Base-by-base conservation (phyloP, 2,797 vertebrate species). In the Hybognathus amarus region DNA sequence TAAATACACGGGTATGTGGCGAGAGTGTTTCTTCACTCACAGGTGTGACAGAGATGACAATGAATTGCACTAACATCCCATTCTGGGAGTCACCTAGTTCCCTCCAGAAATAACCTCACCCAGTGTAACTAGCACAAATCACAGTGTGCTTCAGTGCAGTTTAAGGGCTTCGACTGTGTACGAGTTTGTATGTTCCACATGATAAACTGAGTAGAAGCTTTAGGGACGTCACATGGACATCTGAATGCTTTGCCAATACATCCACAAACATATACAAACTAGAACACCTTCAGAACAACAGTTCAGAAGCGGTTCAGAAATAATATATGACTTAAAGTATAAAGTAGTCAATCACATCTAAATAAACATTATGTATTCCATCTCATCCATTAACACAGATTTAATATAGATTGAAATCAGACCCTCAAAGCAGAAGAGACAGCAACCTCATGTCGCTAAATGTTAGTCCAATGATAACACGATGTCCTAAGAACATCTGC, bases 81-180 rank as follows among this genome's bases (percentile, higher is more conserved):
- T 71, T 38, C 40, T 24, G 24, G 36, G 42, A 73, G n/a, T 85
- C 82, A 77, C 59, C 42, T 83, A 64, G 80, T 59, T 33, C 56
- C 80, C 13, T 83, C 84, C 82, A 78, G 77, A 87, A 86, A 86
- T 86, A 85, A 77, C 85, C 81, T 83, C 61, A 75, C 20, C 76
- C 45, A 42, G 85, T 33, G 33, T 85, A 92, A 91, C 77, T 89
- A 87, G 89, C 88, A 90, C 91, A 91, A 87, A 92, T 92, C 91
- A 89, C 92, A 92, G 91, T 89, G 61, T 87, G 91, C 78, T 74
- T 87, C 76, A 8, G 33, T 63, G 82, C 63, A 42, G 80, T 88
- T 85, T 79, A 77, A 87, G 85, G 82, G 81, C 75, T 74, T 88
- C 85, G 81, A 67, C 88, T 90, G 87, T 9, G 64, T 40, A 33